Conservation (phyloP, 2,888 invertebrate genomes). For the Cataglyphis altisquamis region DNA sequence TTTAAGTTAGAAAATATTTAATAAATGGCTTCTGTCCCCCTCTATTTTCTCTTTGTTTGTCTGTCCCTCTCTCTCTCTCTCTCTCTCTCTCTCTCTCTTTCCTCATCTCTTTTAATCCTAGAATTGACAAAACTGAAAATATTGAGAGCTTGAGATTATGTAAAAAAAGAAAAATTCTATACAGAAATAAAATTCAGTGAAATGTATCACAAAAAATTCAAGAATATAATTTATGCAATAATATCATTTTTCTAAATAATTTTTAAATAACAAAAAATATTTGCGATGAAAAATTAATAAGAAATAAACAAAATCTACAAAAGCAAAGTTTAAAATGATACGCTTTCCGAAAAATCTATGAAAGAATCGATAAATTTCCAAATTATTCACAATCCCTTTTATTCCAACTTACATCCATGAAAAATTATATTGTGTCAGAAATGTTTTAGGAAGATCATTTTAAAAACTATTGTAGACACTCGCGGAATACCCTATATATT, state of each 20-base stretch:
- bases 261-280: background rate
- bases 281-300: background rate
- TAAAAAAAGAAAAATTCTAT: background rate
- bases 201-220: background rate
- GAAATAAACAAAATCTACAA: background rate
- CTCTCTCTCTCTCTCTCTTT: too few species aligned
- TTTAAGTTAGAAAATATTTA: background rate
- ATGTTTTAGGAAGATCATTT: background rate
- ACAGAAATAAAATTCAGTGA: background rate
- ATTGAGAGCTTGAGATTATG: conserved; percentile 1
- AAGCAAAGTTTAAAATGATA: background rate
- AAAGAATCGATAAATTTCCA: background rate
- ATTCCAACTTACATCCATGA: background rate
- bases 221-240: background rate
- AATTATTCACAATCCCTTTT: background rate
- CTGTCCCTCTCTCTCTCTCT: too few species aligned
- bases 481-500: background rate
- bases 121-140: background rate
- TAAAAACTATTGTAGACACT: background rate
- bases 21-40: background rate
- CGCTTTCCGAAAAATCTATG: background rate
- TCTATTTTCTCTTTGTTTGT: too few species aligned
- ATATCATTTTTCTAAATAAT: background rate
- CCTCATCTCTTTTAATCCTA: background rate
- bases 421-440: background rate